Conservation (phyloP, 2,113 vertebrate species). For the Polypterus bichir region DNA sequence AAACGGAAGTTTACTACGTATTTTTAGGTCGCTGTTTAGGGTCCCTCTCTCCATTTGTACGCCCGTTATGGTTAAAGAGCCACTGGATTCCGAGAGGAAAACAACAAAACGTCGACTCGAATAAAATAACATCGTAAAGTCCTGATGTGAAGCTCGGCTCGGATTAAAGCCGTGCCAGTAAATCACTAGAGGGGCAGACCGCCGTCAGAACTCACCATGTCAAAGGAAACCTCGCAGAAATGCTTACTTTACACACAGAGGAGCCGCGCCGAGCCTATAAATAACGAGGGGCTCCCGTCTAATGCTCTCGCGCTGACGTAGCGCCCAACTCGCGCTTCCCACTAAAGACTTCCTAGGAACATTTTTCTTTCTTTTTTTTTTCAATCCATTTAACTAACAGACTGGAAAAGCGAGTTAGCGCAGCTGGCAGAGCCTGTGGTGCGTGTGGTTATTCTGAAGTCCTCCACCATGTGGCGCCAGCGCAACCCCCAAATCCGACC, state of each 20-base stretch:
- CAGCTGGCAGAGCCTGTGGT: conserved; percentile 55
- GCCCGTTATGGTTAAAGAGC: no score
- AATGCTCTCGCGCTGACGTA: conserved; percentile 36
- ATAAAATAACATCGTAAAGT: no score
- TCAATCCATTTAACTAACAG: conserved; percentile 4
- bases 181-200: no score
- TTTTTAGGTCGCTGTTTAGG: no score
- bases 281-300: conserved; percentile 3
- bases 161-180: no score
- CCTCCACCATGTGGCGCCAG: conserved; percentile 73
- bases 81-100: no score
- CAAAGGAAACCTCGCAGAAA: conserved; percentile 24
- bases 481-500: conserved; percentile 42
- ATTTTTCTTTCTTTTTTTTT: conserved; percentile 23
- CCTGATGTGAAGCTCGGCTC: no score
- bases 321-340: conserved; percentile 37
- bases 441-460: conserved; percentile 79
- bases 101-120: no score
- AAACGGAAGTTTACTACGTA: no score
- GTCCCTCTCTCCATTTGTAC: no score
- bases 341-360: conserved; percentile 49
- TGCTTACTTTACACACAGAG: conserved; percentile 27
- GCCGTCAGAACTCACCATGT: no score
- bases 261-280: not conserved
- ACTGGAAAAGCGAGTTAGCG: conserved; percentile 42